Conservation (phyloP, 1,140 invertebrate genomes). For the Leptinotarsa texana region DNA sequence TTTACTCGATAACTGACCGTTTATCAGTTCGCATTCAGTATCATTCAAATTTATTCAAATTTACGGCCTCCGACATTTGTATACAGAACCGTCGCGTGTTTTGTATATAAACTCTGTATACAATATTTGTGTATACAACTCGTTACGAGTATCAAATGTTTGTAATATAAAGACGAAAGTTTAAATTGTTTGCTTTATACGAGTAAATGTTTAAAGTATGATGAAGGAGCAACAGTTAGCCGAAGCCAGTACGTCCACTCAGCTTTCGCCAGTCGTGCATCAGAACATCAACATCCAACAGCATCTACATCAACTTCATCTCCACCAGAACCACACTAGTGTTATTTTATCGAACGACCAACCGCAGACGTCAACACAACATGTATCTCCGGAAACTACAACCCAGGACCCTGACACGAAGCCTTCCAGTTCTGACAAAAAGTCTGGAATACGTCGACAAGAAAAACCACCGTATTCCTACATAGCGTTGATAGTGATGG, state of each 20-base stretch:
- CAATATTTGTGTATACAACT: conserved; percentile 53
- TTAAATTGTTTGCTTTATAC: conserved; percentile 49
- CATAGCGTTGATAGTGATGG: conserved; percentile 97
- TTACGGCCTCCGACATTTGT: conserved; percentile 40
- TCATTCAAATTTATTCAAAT: conserved; percentile 43
- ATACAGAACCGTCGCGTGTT: conserved; percentile 50
- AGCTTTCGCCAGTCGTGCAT: conserved; percentile 43
- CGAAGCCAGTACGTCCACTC: conserved; percentile 43
- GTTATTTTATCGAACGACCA: conserved; percentile 48
- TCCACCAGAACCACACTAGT: conserved; percentile 47
- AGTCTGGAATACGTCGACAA: conserved; percentile 59
- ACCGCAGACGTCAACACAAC: conserved; percentile 24
- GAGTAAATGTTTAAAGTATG: conserved; percentile 55
- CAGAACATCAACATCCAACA: conserved; percentile 49
- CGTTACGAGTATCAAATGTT: conserved; percentile 52
- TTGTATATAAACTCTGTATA: conserved; percentile 55
- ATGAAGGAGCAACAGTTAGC: conserved; percentile 54
- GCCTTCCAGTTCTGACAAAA: conserved; percentile 50
- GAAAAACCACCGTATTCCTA: conserved; percentile 97
- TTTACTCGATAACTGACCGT: conserved; percentile 13
- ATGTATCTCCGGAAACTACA: conserved; percentile 42
- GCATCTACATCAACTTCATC: conserved; percentile 50
- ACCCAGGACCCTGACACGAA: conserved; percentile 44
- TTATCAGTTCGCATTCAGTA: conserved; percentile 36
- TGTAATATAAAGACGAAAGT: conserved; percentile 49